These are phyloP conservation scores for Drosophila sordidapex DNA, from an alignment of 2,888 invertebrate species.

Conservation along the genomic window DNA sequence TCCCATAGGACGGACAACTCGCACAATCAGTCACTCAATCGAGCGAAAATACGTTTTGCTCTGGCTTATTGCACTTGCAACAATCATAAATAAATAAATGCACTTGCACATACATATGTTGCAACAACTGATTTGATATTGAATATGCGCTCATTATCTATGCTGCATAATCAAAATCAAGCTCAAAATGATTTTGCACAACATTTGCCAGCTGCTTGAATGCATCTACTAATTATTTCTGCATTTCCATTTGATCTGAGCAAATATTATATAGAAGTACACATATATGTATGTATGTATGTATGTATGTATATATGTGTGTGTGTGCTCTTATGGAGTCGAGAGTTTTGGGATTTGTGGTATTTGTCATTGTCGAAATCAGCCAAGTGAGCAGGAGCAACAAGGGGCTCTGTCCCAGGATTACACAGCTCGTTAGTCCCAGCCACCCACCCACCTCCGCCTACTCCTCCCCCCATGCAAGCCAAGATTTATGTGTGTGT, in stretches of 20 bases:
- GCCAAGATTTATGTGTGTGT: slow-evolving; percentile 70
- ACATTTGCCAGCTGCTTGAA: slow-evolving; percentile 40
- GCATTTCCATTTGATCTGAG: slow-evolving; percentile 33
- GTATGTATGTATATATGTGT: not conserved
- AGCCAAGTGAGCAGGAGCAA: slow-evolving; percentile 10
- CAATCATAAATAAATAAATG: not conserved
- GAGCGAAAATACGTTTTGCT: not conserved
- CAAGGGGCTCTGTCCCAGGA: slow-evolving; percentile 7
- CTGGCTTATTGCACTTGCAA: slow-evolving; percentile 3
- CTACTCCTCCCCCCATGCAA: not conserved
- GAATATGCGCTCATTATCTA: slow-evolving; percentile 33
- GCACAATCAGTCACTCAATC: not conserved
- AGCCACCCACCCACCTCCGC: not conserved
- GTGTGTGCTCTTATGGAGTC: not conserved
- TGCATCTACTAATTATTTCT: slow-evolving; percentile 67
- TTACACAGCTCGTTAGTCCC: slow-evolving; percentile 8
- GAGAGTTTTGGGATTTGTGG: slow-evolving; percentile 12
- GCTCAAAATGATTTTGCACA: slow-evolving; percentile 31
- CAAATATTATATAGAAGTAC: slow-evolving; percentile 25
- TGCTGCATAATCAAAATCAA: slow-evolving; percentile 52
- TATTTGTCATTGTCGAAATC: slow-evolving; percentile 28
- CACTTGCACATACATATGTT: not conserved
- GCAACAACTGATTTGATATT: slow-evolving; percentile 35
- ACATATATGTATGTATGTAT: not conserved
- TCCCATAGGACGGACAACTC: not conserved